A percentile compares a stretch with the other conserved stretches of the same genome.
Conservation (phyloP, 2,113 vertebrate genomes). For the Rallus limicola region DNA sequence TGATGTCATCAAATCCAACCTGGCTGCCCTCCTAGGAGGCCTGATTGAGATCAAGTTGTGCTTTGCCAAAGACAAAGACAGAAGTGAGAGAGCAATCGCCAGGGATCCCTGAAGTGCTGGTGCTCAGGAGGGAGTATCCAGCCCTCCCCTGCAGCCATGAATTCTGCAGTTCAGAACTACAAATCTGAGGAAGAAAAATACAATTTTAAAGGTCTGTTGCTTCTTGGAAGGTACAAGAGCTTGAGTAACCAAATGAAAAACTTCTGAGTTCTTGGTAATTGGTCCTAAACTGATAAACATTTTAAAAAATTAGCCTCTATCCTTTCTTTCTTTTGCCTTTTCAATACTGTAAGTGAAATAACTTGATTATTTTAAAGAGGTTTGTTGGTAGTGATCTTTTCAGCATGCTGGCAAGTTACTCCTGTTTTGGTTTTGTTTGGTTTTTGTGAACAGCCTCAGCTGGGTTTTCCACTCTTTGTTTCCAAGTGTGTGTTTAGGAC, state of each 20-base stretch:
- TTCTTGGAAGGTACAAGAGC: not conserved
- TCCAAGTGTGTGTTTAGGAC: not conserved
- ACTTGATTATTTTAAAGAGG: not conserved
- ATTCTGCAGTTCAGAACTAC: not conserved
- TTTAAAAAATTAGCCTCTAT: not conserved
- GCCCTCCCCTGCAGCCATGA: not conserved
- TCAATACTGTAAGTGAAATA: not conserved
- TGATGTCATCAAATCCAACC: slow-evolving; percentile 24
- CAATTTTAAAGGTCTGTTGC: not conserved
- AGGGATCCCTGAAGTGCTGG: not conserved
- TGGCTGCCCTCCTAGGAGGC: slow-evolving; percentile 26
- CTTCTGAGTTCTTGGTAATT: not conserved
- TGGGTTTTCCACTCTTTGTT: slow-evolving; percentile 37
- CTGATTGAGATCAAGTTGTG: slow-evolving; percentile 33
- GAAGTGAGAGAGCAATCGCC: not conserved
- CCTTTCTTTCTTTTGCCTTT: not conserved
- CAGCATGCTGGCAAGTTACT: not conserved
- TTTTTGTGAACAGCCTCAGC: not conserved
- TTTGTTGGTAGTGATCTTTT: not conserved
- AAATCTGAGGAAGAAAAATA: not conserved
- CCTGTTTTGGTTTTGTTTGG: not conserved
- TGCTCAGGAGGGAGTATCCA: not conserved
- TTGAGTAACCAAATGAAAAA: not conserved
- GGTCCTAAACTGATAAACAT: not conserved
- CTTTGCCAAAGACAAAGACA: slow-evolving; percentile 1